A percentile compares a stretch with the other conserved stretches of the same genome.
These are phyloP conservation scores for Cebus imitator DNA, from an alignment of 2,113 vertebrate species.

Conservation along the genomic window DNA sequence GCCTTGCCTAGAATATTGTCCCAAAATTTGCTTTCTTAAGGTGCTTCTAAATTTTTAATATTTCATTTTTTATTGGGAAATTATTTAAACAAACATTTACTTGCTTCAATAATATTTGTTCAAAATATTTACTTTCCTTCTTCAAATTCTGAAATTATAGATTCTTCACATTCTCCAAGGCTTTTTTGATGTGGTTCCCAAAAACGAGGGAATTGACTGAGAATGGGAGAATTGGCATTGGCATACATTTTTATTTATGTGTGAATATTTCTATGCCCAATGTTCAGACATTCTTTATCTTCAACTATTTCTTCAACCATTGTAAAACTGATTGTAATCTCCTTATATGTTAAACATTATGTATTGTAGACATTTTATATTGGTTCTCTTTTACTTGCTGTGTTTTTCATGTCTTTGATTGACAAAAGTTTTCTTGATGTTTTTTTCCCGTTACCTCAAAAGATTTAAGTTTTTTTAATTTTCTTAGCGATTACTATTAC, in stretches of 20 bases:
- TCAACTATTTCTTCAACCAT: background rate
- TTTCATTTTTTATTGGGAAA: conserved; percentile 22
- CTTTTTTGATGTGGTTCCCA: background rate
- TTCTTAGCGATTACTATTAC: background rate
- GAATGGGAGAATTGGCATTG: background rate
- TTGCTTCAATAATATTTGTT: background rate
- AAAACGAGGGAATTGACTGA: background rate
- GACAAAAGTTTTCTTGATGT: background rate
- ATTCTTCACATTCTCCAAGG: background rate
- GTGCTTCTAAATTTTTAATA: background rate
- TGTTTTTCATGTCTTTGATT: background rate
- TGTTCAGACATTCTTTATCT: background rate
- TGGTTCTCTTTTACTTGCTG: background rate
- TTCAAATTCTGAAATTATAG: background rate
- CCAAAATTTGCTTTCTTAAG: background rate
- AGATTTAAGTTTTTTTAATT: background rate
- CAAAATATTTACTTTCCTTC: conserved; percentile 12
- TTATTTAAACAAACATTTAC: conserved; percentile 30
- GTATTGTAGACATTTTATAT: background rate
- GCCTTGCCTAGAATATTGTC: background rate
- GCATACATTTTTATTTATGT: background rate
- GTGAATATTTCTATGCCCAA: background rate
- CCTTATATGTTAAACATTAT: background rate
- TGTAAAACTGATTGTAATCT: background rate
- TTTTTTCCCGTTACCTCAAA: background rate